Evolutionary conservation across 2,888 invertebrate genomes (phyloP).

Genomic region (Liopterus haemorrhoidalis): DNA sequence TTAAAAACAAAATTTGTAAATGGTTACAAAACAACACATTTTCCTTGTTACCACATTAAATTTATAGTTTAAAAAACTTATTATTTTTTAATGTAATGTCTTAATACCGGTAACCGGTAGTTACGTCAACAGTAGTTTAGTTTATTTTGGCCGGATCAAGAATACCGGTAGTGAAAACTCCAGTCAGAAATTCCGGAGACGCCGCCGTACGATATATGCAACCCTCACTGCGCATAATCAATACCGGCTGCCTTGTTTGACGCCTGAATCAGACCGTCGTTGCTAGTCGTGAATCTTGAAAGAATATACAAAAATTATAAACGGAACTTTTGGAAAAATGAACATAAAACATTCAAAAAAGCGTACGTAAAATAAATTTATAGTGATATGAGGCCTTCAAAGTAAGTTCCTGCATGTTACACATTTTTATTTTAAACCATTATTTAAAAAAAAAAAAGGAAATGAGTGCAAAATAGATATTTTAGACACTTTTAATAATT

Average conservation of each 20-base stretch:
- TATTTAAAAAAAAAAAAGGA: too few species aligned
- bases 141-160: too few species aligned
- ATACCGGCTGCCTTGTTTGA: slow-evolving; percentile 37
- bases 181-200: slow-evolving; percentile 13
- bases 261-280: slow-evolving; percentile 20
- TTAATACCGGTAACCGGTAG: too few species aligned
- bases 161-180: too few species aligned
- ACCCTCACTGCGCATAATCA: slow-evolving; percentile 40
- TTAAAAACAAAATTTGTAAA: too few species aligned
- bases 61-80: too few species aligned
- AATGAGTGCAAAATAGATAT: too few species aligned
- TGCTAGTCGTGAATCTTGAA: slow-evolving; percentile 15
- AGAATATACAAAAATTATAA: slow-evolving; percentile 4
- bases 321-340: slow-evolving; percentile 10
- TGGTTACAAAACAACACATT: too few species aligned
- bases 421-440: neutral
- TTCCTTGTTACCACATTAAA: too few species aligned
- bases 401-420: slow-evolving; percentile 34
- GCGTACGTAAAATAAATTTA: slow-evolving; percentile 23
- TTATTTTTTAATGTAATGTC: too few species aligned
- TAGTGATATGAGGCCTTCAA: slow-evolving; percentile 38
- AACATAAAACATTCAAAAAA: too few species aligned
- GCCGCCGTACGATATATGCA: slow-evolving; percentile 19
- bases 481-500: neutral
- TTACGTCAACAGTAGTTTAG: too few species aligned